Percentiles rank a stretch among this genome's conserved stretches.
phyloP scores from a whole-genome alignment of 2,113 vertebrate genomes.

The Steatornis caripensis region DNA sequence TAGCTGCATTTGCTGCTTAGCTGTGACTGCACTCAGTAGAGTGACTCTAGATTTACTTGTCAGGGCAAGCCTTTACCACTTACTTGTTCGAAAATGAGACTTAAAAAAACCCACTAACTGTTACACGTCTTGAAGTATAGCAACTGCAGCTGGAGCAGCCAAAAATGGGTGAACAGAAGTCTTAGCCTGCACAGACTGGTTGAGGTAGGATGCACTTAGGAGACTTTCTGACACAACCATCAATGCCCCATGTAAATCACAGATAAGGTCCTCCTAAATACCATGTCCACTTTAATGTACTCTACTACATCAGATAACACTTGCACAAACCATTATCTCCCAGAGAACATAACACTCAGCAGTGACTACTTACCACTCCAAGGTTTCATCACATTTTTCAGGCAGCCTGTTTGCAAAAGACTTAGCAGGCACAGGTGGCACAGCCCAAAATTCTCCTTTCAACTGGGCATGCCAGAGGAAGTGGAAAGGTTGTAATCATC shows the following conservation, averaged over 20 bases:
- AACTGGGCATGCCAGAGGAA: neutral
- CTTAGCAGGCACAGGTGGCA: neutral
- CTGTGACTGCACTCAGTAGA: neutral
- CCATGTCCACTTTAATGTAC: neutral
- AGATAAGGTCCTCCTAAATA: neutral
- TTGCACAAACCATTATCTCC: neutral
- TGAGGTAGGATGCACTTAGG: neutral
- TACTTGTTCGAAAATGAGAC: neutral
- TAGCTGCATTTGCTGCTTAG: neutral
- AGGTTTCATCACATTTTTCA: neutral
- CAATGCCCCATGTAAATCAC: neutral
- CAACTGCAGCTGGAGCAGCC: neutral
- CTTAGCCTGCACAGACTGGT: neutral
- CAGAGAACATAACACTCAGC: neutral
- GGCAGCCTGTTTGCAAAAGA: neutral
- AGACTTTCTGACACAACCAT: neutral
- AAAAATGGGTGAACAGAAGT: neutral
- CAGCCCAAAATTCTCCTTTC: neutral
- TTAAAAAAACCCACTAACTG: neutral
- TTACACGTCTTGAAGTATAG: neutral
- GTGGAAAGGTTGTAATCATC: neutral
- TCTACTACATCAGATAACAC: neutral
- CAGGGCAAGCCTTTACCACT: neutral
- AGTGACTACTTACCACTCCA: neutral
- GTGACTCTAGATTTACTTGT: neutral